A percentile compares a stretch with the other conserved stretches of the same genome.
These are phyloP conservation scores for Sebastes fasciatus DNA, from an alignment of 2,113 vertebrate species.

Conservation along the genomic window DNA sequence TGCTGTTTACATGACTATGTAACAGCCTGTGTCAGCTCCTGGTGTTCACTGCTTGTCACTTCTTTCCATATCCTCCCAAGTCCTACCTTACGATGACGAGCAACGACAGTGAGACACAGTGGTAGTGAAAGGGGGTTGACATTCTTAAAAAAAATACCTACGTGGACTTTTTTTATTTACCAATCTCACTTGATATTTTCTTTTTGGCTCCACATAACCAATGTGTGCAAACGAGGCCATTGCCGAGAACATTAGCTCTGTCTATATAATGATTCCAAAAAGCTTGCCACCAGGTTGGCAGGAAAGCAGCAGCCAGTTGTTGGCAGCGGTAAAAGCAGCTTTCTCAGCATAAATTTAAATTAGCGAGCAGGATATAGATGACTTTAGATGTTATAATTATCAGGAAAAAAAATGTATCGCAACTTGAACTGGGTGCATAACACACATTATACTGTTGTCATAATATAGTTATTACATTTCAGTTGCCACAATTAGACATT, in stretches of 20 bases:
- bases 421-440: neutral
- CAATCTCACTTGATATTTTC: neutral
- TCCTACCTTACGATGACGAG: conserved; percentile 7
- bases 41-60: conserved; percentile 50
- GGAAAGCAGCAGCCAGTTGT: conserved; percentile 28
- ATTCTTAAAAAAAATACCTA: neutral
- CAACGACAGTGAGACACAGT: neutral
- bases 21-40: conserved; percentile 52
- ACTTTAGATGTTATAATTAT: conserved; percentile 39
- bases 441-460: neutral
- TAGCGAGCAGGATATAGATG: conserved; percentile 34
- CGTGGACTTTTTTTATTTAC: conserved; percentile 14
- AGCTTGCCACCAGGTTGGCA: conserved; percentile 45
- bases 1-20: conserved; percentile 62
- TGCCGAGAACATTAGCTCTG: conserved; percentile 25
- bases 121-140: conserved; percentile 1
- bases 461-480: neutral
- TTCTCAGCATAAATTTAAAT: conserved; percentile 49
- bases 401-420: neutral
- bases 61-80: conserved; percentile 40
- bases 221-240: conserved; percentile 14
- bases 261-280: conserved; percentile 35
- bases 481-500: neutral
- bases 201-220: neutral
- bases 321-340: conserved; percentile 27